Evolutionary conservation across 1,140 invertebrate species (phyloP), one percentile per base, ranked within the genome.

Genomic region (Penaeus indicus): DNA sequence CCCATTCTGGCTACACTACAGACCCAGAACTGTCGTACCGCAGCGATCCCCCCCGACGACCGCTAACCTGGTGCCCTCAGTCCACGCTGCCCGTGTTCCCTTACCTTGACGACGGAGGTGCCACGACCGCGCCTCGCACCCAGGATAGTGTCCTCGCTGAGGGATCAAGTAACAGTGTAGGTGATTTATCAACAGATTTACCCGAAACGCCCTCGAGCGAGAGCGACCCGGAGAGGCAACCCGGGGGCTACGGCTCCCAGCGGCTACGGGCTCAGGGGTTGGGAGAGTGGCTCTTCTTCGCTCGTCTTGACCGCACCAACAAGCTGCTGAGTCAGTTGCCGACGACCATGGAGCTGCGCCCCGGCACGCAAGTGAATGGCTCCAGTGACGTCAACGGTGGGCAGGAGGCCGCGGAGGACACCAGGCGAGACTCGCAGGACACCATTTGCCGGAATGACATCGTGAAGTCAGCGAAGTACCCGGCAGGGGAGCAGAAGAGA

Each of bases 281-380:
- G 21, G 89, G 82, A n/a, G 89, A 90, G 89, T 90, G 89, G 89
- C 85, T 90, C 5, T 87, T 90, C 54, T 87, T 88, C 69, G 89
- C 89, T 21, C 89, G 89, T 21, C 89, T 90, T 79, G 89, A 90
- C 63, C 89, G 82, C 19, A 87, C 85, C 32, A 88, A 80, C 32
- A 86, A 88, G 67, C 75, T 69, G 4, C 63, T 87, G 63, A 90
- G 89, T 67, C 80, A 90, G 27, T 60, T 90, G 22, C 80, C 85
- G 21, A 72, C 85, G 18, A 87, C 80, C 63, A 90, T 90, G 89
- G 67, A 88, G 75, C 89, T 90, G 69, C 69, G 88, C 19, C 62
- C 82, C n/a, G 27, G 80, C 16, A 62, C 81, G 10, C 85, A 84
- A 19, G 80, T 84, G 22, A 79, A 79, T 61, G 84, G 83, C 16